Evolutionary conservation across 2,113 vertebrate species (phyloP), one percentile per base, ranked within the genome.

Genomic region (Enhydra lutris): DNA sequence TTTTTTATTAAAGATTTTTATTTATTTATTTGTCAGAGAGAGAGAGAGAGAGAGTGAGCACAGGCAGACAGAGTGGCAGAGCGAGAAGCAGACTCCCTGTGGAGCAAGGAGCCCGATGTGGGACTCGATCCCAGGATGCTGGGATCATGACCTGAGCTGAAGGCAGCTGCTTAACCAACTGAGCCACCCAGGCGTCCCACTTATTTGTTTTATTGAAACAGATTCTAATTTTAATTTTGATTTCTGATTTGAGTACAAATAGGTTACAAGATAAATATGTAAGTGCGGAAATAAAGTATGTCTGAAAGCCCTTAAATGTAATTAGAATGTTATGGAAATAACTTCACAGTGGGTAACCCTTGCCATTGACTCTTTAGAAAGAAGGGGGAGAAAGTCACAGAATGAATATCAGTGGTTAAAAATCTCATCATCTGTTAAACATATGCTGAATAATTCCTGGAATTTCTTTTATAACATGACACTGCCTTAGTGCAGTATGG

Each of bases 371-470:
- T 55, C 89, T 94, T 94, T 84, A 26, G 45, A 91, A 87, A 90
- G 52, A 50, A 71, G 2, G 45, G 31, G 20, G 4, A 3, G 73
- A 76, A 82, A 78, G 73, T 95, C 80, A 89, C 59, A 55, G 83
- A 91, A 95, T 50, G 80, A 90, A 78, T 95, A 84, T 92, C 81
- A 92, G 47, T 90, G 78, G 65, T 83, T 91, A 93, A 96, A 96
- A 78, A 76, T 89, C 71, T 95, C 94, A 93, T 97, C 96, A 97
- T 97, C 89, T 97, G 95, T 78, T 92, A 88, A 90, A 78, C 87
- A 94, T 82, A 94, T 79, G 94, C 79, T 89, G 85, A 98, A 93
- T 95, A 80, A 80, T 92, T 94, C 73, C 67, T 95, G 59, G 55
- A 85, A 92, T 95, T 45, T 24, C 69, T 96, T 87, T 94, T 95